Evolutionary conservation across 2,888 invertebrate genomes (phyloP), one percentile per base, ranked within the genome.

Genomic region (Bombylius major): DNA sequence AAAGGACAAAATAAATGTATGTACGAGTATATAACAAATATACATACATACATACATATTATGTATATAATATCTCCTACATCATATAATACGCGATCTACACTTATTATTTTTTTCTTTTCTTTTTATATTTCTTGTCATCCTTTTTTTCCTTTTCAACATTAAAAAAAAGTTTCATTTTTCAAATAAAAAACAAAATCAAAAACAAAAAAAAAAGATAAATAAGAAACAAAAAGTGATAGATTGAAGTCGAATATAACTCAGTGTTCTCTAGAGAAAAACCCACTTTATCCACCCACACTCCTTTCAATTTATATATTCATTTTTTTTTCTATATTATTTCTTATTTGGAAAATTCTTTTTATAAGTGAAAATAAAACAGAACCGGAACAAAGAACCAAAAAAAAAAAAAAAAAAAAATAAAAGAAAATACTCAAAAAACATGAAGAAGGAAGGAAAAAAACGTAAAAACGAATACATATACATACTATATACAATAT

Each of bases 181-280:
- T 36, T 9, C 36, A 36, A 42, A 42, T 11, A 42, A 42, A 42
- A 36, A 8, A 36, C 1, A 36, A 36, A 36, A 36, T 9, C 9
- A 36, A 36, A 6, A 8, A 36, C 36, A 42, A 42, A 42, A 42
- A 4, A 11, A 11, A 42, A 42, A 13, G 45, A 57, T 44, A 54
- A 51, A 47, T 50, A 55, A 48, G 49, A 55, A 57, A 55, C 54
- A 54, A 57, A 59, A 42, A 42, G 39, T 42, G 59, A 57, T 56
- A 53, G 55, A 59, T 56, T 59, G 57, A 52, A 57, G 57, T 56
- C 56, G 59, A 54, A 51, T 51, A 55, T 55, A 55, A 57, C 50
- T 54, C 53, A 57, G 50, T 42, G 34, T 54, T 54, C 55, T 42
- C 23, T n/a, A 52, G 56, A 47, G 51, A 33, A 44, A 13, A 36